Percentiles rank a stretch among this genome's conserved stretches.
phyloP scores from a whole-genome alignment of 2,888 invertebrate genomes.

The Toxonevra muliebris region DNA sequence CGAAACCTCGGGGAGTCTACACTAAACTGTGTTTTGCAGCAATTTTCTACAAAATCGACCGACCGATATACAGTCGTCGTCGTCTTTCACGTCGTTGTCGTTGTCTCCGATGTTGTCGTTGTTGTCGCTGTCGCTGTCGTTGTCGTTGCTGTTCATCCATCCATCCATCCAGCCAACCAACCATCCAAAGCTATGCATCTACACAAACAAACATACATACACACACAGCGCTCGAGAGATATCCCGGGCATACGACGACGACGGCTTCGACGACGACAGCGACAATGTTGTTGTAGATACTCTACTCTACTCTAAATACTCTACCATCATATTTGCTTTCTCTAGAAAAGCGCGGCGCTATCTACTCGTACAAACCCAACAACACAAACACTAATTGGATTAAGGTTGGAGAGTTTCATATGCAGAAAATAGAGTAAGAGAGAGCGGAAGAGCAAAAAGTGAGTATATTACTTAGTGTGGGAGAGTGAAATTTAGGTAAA shows the following conservation, averaged over 20 bases:
- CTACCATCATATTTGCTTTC: conserved; percentile 9
- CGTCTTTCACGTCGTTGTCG: conserved; percentile 23
- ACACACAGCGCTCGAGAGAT: background rate
- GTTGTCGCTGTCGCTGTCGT: background rate
- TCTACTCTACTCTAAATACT: no score
- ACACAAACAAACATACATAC: conserved; percentile 28
- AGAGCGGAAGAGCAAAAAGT: conserved; percentile 12
- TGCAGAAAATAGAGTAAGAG: background rate
- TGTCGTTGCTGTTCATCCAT: conserved; percentile 14
- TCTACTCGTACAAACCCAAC: background rate
- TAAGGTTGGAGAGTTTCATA: conserved; percentile 40
- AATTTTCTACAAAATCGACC: conserved; percentile 42
- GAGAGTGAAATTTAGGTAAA: no score
- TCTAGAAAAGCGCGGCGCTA: conserved; percentile 12
- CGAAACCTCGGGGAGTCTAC: conserved; percentile 56
- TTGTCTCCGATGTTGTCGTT: conserved; percentile 9
- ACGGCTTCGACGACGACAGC: no score
- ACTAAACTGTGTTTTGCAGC: conserved; percentile 56
- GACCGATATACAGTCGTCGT: conserved; percentile 33
- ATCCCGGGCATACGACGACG: conserved; percentile 38
- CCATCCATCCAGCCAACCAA: conserved; percentile 27
- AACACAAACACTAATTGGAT: conserved; percentile 43
- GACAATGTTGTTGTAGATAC: no score
- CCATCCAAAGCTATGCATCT: conserved; percentile 16
- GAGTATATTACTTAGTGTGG: background rate